Conservation (phyloP, 2,888 invertebrate genomes). For the Ptycholaimellus sp. region DNA sequence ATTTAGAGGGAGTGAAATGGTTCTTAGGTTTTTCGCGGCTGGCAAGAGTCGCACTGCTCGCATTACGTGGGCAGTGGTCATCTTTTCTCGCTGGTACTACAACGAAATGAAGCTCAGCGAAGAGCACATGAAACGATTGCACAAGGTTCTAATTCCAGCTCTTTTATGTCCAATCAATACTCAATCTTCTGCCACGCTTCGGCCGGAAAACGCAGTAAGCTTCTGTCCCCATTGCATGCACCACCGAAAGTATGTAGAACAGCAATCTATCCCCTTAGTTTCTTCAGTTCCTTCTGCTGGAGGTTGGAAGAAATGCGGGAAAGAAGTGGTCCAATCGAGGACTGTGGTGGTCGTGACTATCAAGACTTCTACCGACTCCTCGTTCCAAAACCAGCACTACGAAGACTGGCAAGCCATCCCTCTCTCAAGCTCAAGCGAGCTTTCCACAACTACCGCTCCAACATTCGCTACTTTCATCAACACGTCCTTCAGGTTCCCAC, state of each 20-base stretch:
- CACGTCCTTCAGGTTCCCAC: slow-evolving; percentile 7
- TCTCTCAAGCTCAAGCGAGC: slow-evolving; percentile 33
- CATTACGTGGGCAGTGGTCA: slow-evolving; percentile 94
- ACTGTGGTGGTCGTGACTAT: slow-evolving; percentile 79
- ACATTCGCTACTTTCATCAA: slow-evolving; percentile 10
- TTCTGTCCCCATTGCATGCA: too few relatives aligned
- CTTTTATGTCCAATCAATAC: too few relatives aligned
- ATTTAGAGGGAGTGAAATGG: too few relatives aligned
- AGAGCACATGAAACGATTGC: too few relatives aligned
- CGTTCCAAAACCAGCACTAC: slow-evolving; percentile 80
- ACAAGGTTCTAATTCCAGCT: too few relatives aligned
- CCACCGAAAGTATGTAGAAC: too few relatives aligned
- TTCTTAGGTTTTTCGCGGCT: slow-evolving; percentile 81
- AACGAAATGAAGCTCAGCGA: slow-evolving; percentile 28
- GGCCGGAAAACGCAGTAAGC: too few relatives aligned
- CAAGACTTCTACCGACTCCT: slow-evolving; percentile 49
- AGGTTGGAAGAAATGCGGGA: too few relatives aligned
- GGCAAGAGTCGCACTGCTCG: slow-evolving; percentile 81
- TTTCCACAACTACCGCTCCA: slow-evolving; percentile 9
- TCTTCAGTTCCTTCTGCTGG: too few relatives aligned
- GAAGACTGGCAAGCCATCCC: slow-evolving; percentile 89
- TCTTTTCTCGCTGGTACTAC: slow-evolving; percentile 87
- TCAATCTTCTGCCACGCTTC: too few relatives aligned
- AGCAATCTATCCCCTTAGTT: too few relatives aligned
- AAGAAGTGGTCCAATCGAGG: too few relatives aligned